A percentile compares a stretch with the other conserved stretches of the same genome.
These are phyloP conservation scores for Chloropsis hardwickii DNA, from an alignment of 2,113 vertebrate genomes.

Conservation along the genomic window DNA sequence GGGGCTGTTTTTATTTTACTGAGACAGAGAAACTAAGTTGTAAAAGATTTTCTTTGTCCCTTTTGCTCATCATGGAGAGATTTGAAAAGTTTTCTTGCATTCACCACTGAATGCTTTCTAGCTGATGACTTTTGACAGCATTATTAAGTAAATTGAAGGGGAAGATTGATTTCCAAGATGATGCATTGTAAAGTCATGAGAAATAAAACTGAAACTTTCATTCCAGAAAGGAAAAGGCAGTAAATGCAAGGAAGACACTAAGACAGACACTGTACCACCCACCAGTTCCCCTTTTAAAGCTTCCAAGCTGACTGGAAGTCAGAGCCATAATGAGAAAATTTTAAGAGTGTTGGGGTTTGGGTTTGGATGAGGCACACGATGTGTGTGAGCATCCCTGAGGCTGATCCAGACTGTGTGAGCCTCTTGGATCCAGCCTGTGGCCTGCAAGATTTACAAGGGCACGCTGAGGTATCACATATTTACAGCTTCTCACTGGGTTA, in stretches of 20 bases:
- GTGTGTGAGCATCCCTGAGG: slow-evolving; percentile 6
- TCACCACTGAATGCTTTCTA: slow-evolving; percentile 4
- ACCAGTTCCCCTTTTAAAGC: slow-evolving; percentile 7
- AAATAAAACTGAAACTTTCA: slow-evolving; percentile 11
- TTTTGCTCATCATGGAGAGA: background rate
- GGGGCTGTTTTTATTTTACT: slow-evolving; percentile 30
- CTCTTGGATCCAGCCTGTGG: background rate
- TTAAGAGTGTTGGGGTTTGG: background rate
- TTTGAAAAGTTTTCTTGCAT: slow-evolving; percentile 3
- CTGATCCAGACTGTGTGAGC: background rate
- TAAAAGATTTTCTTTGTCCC: slow-evolving; percentile 12
- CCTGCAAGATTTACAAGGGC: background rate
- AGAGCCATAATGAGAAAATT: background rate
- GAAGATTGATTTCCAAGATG: slow-evolving; percentile 53
- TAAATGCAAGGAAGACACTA: slow-evolving; percentile 11
- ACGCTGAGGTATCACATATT: background rate
- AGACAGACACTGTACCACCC: slow-evolving; percentile 43
- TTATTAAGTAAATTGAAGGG: slow-evolving; percentile 36
- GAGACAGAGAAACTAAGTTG: background rate
- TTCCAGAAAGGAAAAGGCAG: slow-evolving; percentile 32
- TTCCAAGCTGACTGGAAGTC: slow-evolving; percentile 36
- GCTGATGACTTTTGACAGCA: slow-evolving; percentile 31
- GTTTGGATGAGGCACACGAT: background rate
- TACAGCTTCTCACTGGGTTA: background rate
- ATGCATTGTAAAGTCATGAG: slow-evolving; percentile 36